Conservation (phyloP, 1,140 invertebrate genomes). For the Oryctes rhinoceros region DNA sequence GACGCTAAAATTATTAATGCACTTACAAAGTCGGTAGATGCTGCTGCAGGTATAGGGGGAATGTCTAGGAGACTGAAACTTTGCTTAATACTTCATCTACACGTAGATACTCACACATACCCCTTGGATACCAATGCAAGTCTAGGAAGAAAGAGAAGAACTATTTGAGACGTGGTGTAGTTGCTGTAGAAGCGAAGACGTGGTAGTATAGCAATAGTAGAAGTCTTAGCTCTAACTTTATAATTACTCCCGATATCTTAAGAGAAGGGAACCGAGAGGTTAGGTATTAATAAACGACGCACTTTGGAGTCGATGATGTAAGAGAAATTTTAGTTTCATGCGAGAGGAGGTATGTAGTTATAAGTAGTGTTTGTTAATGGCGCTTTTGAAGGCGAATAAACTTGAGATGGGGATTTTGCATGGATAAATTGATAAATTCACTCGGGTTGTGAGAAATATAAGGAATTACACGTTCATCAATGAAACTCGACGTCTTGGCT, state of each 20-base stretch:
- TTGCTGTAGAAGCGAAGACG: neutral
- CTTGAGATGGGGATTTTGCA: too few species aligned
- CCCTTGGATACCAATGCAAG: neutral
- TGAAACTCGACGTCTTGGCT: too few species aligned
- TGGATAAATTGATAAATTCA: too few species aligned
- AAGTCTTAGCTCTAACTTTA: neutral
- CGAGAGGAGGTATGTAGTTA: too few species aligned
- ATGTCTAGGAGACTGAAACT: neutral
- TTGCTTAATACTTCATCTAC: neutral
- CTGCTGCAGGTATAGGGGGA: neutral
- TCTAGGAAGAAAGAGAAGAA: neutral
- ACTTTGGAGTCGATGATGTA: too few species aligned
- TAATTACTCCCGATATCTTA: constrained; percentile 5
- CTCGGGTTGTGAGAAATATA: too few species aligned
- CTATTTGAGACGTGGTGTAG: neutral
- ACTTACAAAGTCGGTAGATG: neutral
- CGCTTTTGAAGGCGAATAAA: too few species aligned
- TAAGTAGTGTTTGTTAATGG: too few species aligned
- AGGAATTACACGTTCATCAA: too few species aligned
- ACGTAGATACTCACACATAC: neutral
- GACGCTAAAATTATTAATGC: constrained; percentile 5
- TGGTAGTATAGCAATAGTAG: neutral
- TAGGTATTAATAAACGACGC: too few species aligned
- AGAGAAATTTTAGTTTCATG: too few species aligned
- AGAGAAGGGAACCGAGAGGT: neutral